Evolutionary conservation across 2,113 vertebrate species (phyloP).

Genomic region (Menura novaehollandiae): DNA sequence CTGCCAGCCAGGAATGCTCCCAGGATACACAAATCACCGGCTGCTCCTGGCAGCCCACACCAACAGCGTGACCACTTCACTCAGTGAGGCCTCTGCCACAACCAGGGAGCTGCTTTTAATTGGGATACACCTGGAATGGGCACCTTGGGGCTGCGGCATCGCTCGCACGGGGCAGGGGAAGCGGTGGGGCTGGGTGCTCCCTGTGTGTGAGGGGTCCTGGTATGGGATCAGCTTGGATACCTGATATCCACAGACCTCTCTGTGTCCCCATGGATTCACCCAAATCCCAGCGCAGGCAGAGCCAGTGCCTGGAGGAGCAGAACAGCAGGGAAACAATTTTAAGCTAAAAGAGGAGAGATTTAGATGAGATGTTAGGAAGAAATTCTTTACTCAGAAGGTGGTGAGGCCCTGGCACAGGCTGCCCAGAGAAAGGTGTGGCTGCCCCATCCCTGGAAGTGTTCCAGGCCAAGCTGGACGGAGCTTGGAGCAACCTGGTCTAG

Average conservation of each 20-base stretch:
- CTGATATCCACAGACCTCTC: accelerated
- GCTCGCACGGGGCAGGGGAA: not conserved
- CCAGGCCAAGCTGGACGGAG: accelerated
- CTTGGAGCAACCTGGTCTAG: not conserved
- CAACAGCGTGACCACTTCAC: not conserved
- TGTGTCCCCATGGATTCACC: accelerated
- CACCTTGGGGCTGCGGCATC: not conserved
- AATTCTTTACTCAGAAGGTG: not conserved
- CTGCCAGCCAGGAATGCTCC: not conserved
- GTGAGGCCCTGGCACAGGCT: not conserved
- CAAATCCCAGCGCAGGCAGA: not conserved
- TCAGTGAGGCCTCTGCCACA: not conserved
- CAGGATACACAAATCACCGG: accelerated
- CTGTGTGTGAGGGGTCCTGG: not conserved
- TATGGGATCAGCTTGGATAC: accelerated
- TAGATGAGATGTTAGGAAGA: too few species aligned
- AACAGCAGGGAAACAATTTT: not conserved
- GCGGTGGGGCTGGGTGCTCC: not conserved
- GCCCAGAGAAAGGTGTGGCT: not conserved
- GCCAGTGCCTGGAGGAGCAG: not conserved
- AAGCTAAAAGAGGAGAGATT: not conserved
- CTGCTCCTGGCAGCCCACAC: not conserved
- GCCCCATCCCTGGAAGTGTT: not conserved
- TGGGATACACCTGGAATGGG: not conserved
- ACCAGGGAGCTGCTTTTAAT: constrained; percentile 7